Evolutionary conservation across 2,888 invertebrate genomes (phyloP).

Genomic region (Agrochola lychnidis): DNA sequence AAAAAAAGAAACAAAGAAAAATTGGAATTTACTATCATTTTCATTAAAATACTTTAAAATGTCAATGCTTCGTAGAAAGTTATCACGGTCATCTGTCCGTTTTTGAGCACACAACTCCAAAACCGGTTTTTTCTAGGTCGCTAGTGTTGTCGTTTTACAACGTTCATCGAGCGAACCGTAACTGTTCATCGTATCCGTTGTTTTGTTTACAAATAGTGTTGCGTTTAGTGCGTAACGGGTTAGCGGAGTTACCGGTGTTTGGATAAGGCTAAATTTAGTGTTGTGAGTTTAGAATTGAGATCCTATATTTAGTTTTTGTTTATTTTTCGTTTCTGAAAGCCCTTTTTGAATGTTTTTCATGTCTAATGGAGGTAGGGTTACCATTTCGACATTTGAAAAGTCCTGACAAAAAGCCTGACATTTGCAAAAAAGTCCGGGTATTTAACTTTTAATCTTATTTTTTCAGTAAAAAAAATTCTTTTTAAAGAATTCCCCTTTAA

Average conservation of each 20-base stretch:
- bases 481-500: no score
- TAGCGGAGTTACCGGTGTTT: constrained; percentile 12
- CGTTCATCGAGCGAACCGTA: constrained; percentile 25
- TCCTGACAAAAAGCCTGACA: no score
- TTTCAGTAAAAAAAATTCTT: no score
- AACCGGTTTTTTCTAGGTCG: constrained; percentile 51
- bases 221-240: constrained; percentile 13
- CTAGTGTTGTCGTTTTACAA: constrained; percentile 15
- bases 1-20: not conserved
- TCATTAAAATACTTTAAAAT: constrained; percentile 33
- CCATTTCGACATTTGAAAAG: no score
- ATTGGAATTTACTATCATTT: constrained; percentile 40
- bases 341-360: not conserved
- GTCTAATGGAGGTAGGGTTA: not conserved
- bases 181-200: constrained; percentile 24
- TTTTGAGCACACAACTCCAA: constrained; percentile 1
- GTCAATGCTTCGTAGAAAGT: constrained; percentile 45
- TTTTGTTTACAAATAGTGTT: constrained; percentile 29
- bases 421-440: no score
- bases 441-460: no score
- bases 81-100: constrained; percentile 42
- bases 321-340: not conserved
- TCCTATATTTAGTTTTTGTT: not conserved
- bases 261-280: constrained; percentile 6
- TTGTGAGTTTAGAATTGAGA: not conserved